Percentiles rank a stretch among this genome's conserved stretches.
These are phyloP conservation scores for Watsonalla cultraria DNA, from an alignment of 2,888 invertebrate species.

Conservation along the genomic window DNA sequence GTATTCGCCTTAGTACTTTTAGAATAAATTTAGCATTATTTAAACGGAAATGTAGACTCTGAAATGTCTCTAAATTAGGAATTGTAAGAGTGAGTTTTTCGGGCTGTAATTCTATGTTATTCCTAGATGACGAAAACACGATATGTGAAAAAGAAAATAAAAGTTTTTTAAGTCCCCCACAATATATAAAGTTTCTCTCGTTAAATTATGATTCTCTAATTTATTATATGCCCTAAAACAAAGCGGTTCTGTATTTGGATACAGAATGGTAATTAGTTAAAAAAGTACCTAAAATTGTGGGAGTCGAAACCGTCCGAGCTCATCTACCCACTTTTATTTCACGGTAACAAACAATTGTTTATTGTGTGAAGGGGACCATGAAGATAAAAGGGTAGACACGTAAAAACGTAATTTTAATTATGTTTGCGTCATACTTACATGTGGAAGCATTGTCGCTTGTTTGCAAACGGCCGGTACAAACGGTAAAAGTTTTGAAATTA, in stretches of 20 bases:
- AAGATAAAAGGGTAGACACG: slow-evolving; percentile 1
- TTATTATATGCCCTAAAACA: neutral
- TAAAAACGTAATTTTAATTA: slow-evolving; percentile 2
- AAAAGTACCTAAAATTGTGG: neutral
- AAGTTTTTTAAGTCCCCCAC: too few relatives aligned
- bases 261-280: neutral
- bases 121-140: too few relatives aligned
- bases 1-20: too few relatives aligned
- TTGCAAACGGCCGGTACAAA: neutral
- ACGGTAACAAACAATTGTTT: neutral
- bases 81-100: too few relatives aligned
- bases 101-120: too few relatives aligned
- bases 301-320: neutral
- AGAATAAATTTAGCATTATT: too few relatives aligned
- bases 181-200: too few relatives aligned
- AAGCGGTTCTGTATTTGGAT: neutral
- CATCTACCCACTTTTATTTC: neutral
- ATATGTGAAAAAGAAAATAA: too few relatives aligned
- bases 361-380: neutral
- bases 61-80: too few relatives aligned
- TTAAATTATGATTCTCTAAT: too few relatives aligned
- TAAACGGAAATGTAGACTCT: too few relatives aligned
- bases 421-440: neutral
- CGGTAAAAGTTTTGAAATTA: neutral
- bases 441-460: neutral